Evolutionary conservation across 2,797 vertebrate genomes (phyloP), one percentile per base, ranked within the genome.

Genomic region (Sylvilagus floridanus): DNA sequence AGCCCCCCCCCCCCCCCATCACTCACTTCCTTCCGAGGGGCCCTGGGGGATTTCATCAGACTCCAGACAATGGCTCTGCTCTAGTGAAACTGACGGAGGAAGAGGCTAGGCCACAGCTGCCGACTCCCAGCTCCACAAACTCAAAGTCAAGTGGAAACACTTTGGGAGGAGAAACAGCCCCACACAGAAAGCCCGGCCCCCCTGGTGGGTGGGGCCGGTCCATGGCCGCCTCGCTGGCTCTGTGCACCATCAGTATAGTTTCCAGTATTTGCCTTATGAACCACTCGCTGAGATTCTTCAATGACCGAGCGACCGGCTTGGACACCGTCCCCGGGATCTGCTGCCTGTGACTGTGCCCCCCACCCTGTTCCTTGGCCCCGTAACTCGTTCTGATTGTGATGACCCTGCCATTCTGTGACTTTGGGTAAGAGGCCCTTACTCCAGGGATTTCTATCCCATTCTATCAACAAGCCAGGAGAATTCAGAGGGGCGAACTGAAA

Each of bases 311-410:
- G 42, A 42, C 17, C 54, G n/a, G 10, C 42, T 47, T 47, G 16
- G 32, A n/a, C 57, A 47, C 60, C 54, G 30, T 42, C 14, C 11
- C 72, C 92, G 77, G 50, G n/a, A 35, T 52, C 83, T 78, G 54
- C 57, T 19, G 5, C 66, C 2, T 19, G 42, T 14, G 35, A 73
- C n/a, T 52, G 47, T 32, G 32, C 47, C 21, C 1, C 3, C 14
- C 19, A 11, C 88, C 30, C 1, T 12, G 3, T 85, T 68, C 50
- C 8, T 0, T 22, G 95, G 88, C 22, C 63, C 37, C 71, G 81
- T 97, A 96, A 97, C 84, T 98, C 97, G 97, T 94, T 88, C 94
- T 96, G 69, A 73, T 86, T 98, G 97, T 97, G 97, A 98, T 97
- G 97, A 88, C 73, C 75, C 95, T 97, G 94, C 97, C 97, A 86